These are phyloP conservation scores for Lasioglossum zephyrum DNA, from an alignment of 2,888 invertebrate genomes.

Conservation along the genomic window DNA sequence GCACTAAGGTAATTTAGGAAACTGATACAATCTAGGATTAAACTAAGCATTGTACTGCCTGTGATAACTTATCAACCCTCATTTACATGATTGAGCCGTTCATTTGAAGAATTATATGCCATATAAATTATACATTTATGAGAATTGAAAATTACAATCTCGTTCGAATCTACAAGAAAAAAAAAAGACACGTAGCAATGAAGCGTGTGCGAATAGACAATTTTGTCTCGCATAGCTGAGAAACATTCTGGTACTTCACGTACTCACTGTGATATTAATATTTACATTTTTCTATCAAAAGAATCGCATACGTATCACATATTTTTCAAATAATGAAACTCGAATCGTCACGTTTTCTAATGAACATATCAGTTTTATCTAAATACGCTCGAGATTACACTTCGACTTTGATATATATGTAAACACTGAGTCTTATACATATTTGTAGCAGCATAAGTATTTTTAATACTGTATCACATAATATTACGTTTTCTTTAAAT, in stretches of 20 bases:
- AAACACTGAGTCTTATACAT: slow-evolving; percentile 45
- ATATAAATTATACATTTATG: slow-evolving; percentile 17
- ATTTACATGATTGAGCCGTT: slow-evolving; percentile 26
- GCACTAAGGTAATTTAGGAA: slow-evolving; percentile 29
- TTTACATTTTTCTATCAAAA: slow-evolving; percentile 23
- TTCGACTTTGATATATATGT: slow-evolving; percentile 31
- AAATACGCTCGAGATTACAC: slow-evolving; percentile 33
- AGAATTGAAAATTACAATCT: slow-evolving; percentile 19
- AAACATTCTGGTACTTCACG: not conserved
- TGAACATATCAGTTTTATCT: slow-evolving; percentile 28
- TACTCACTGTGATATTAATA: slow-evolving; percentile 18
- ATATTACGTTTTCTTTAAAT: slow-evolving; percentile 44
- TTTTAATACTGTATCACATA: slow-evolving; percentile 42
- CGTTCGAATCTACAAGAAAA: not conserved
- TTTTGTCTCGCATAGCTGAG: slow-evolving; percentile 32
- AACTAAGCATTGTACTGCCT: slow-evolving; percentile 36
- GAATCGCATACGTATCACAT: slow-evolving; percentile 9
- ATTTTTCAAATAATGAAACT: slow-evolving; percentile 33
- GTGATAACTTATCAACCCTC: slow-evolving; percentile 37
- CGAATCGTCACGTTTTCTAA: slow-evolving; percentile 15
- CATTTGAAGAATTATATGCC: slow-evolving; percentile 12
- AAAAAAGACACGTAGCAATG: not conserved
- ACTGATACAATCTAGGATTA: slow-evolving; percentile 32
- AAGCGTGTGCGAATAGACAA: slow-evolving; percentile 35
- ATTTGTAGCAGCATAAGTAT: slow-evolving; percentile 41